These are phyloP conservation scores for Macaca mulatta DNA, from an alignment of 2,113 vertebrate species.

Conservation along the genomic window DNA sequence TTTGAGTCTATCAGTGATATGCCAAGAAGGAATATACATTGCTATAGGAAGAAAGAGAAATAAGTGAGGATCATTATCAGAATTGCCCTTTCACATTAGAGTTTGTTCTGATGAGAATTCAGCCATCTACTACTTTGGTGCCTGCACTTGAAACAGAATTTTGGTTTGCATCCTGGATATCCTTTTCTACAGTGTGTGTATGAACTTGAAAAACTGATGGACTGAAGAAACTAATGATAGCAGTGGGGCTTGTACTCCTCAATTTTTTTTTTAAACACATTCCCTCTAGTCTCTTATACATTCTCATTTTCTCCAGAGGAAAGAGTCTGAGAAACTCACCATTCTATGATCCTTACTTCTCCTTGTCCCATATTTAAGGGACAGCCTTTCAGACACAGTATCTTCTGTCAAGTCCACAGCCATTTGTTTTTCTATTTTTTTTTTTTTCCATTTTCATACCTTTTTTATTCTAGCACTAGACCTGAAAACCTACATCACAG, in stretches of 20 bases:
- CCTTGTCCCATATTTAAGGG: slow-evolving; percentile 39
- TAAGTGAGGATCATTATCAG: background rate
- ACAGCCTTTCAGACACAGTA: background rate
- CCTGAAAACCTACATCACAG: slow-evolving; percentile 50
- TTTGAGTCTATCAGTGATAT: background rate
- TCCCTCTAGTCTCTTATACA: background rate
- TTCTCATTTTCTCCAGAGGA: slow-evolving; percentile 28
- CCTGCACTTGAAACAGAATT: slow-evolving; percentile 1
- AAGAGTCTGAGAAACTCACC: slow-evolving; percentile 33
- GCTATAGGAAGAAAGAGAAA: slow-evolving; percentile 3
- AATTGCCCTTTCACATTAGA: background rate
- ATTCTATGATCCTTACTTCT: slow-evolving; percentile 1
- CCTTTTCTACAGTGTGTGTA: background rate
- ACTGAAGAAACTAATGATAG: background rate
- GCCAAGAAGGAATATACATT: background rate
- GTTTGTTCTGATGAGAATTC: background rate
- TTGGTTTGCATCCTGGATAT: background rate
- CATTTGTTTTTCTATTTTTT: background rate
- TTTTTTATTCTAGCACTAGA: slow-evolving; percentile 45
- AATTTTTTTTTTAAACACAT: background rate
- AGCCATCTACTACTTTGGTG: background rate
- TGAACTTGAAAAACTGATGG: background rate
- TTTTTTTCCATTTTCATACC: background rate
- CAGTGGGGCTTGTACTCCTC: background rate
- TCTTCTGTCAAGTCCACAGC: background rate